A percentile compares a stretch with the other conserved stretches of the same genome.
Evolutionary conservation across 2,113 vertebrate genomes (phyloP).

Genomic region (Xiphophorus maculatus): DNA sequence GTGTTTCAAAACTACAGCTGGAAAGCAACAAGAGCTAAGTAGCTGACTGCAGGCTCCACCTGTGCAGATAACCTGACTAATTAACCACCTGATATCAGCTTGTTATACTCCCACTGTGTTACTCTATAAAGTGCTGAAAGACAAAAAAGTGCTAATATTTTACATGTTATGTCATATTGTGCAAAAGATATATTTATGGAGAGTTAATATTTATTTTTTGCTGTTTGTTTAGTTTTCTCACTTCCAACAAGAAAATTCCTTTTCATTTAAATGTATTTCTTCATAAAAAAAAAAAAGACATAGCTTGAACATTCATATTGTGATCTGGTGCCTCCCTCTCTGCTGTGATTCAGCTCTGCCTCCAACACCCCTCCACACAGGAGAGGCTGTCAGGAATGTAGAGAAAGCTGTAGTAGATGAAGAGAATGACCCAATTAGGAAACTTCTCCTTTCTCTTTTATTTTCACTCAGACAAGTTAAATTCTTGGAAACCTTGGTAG

Average conservation of each 20-base stretch:
- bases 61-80: background rate
- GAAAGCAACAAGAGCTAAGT: background rate
- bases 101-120: background rate
- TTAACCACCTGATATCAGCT: background rate
- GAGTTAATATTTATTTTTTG: background rate
- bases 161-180: background rate
- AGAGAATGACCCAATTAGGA: background rate
- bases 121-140: background rate
- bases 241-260: background rate
- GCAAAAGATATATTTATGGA: background rate
- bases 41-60: background rate
- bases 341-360: conserved; percentile 6
- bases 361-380: background rate
- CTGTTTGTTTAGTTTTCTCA: background rate
- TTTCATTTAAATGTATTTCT: background rate
- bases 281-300: background rate
- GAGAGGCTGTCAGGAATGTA: background rate
- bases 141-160: background rate
- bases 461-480: background rate
- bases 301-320: background rate
- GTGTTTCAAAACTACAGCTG: background rate
- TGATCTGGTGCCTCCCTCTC: background rate
- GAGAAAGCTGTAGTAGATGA: background rate
- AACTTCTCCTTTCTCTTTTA: background rate
- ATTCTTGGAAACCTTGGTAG: background rate